Conservation (phyloP, 2,888 invertebrate species). For the Ectropis crepuscularia region DNA sequence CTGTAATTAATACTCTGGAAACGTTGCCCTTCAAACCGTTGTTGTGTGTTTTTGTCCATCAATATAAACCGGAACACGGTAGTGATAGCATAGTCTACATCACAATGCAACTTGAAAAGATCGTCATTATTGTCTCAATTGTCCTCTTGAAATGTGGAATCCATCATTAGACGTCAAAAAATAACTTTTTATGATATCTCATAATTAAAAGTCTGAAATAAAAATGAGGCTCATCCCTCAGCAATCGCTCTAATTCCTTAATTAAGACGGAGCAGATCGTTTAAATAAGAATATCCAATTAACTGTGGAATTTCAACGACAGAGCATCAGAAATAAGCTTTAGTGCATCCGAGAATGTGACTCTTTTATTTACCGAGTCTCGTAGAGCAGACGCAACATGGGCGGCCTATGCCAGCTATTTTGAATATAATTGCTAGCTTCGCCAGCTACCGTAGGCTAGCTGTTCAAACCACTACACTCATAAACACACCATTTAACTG, state of each 20-base stretch:
- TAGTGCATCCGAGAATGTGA: slow-evolving; percentile 26
- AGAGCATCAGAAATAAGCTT: slow-evolving; percentile 29
- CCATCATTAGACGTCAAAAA: not conserved
- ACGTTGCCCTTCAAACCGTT: too few species aligned
- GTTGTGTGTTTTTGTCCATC: too few species aligned
- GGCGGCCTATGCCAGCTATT: slow-evolving; percentile 58
- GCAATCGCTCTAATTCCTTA: slow-evolving; percentile 19
- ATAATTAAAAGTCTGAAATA: not conserved
- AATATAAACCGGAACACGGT: too few species aligned
- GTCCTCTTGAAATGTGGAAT: not conserved
- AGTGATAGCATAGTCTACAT: too few species aligned
- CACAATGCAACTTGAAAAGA: too few species aligned
- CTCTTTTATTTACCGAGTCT: slow-evolving; percentile 20
- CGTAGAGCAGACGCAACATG: slow-evolving; percentile 46
- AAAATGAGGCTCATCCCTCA: not conserved
- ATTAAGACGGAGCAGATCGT: slow-evolving; percentile 24
- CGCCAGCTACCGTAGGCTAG: slow-evolving; percentile 43
- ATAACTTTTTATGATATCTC: not conserved
- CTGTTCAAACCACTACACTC: slow-evolving; percentile 48
- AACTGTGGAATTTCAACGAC: slow-evolving; percentile 29
- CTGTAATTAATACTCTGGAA: too few species aligned
- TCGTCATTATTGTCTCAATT: too few species aligned
- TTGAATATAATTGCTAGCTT: slow-evolving; percentile 63
- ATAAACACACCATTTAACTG: slow-evolving; percentile 50
- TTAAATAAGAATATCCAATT: slow-evolving; percentile 32